Evolutionary conservation across 2,888 invertebrate species (phyloP).

Genomic region (Chironomus riparius): DNA sequence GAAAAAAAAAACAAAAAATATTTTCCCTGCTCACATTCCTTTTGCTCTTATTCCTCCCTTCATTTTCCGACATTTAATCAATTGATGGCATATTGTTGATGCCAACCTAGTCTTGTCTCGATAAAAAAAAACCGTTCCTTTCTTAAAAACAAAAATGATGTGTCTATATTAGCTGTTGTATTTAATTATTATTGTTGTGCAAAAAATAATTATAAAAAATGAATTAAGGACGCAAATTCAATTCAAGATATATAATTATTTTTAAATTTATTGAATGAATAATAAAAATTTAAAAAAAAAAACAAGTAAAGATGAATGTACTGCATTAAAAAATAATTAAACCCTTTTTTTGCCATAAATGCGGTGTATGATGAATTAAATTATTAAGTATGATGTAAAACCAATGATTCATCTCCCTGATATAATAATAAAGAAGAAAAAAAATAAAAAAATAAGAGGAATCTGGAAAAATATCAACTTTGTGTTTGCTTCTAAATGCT

Average conservation of each 20-base stretch:
- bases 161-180: slow-evolving; percentile 14
- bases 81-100: not conserved
- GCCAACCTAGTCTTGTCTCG: too few relatives aligned
- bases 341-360: not conserved
- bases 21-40: too few relatives aligned
- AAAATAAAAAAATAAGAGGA: not conserved
- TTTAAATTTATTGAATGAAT: not conserved
- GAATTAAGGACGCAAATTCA: not conserved
- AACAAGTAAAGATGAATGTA: not conserved
- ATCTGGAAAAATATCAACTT: too few relatives aligned
- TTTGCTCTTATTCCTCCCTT: not conserved
- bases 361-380: not conserved
- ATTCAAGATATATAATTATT: not conserved
- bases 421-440: not conserved
- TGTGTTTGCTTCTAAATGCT: too few relatives aligned
- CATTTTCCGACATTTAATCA: not conserved
- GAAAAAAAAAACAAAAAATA: too few relatives aligned
- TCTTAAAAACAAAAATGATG: not conserved
- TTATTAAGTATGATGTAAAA: not conserved
- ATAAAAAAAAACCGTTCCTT: not conserved
- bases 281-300: not conserved
- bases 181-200: slow-evolving; percentile 16
- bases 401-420: not conserved
- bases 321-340: not conserved
- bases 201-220: not conserved